phyloP scores from a whole-genome alignment of 1,140 invertebrate genomes.

The Ceratina japonica region DNA sequence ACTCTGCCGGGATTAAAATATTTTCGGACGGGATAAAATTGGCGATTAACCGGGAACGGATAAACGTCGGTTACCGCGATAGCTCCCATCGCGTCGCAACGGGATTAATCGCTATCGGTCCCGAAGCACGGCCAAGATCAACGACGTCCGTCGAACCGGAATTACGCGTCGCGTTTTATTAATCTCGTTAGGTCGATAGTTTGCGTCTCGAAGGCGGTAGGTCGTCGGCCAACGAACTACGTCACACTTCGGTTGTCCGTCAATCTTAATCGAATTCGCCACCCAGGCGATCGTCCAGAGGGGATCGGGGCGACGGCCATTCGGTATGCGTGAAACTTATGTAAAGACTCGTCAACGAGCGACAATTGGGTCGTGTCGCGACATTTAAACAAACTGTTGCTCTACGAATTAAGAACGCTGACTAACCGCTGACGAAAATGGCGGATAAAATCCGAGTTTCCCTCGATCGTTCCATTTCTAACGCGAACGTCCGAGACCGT shows the following conservation, averaged over 20 bases:
- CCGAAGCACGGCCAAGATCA: conserved; percentile 36
- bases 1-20: neutral
- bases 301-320: conserved; percentile 8
- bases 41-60: neutral
- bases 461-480: neutral
- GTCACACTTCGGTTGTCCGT: conserved; percentile 59
- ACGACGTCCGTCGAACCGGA: conserved; percentile 51
- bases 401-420: conserved; percentile 26
- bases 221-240: conserved; percentile 46
- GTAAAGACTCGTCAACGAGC: conserved; percentile 53
- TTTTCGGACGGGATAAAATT: neutral
- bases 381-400: conserved; percentile 45
- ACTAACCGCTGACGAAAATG: neutral
- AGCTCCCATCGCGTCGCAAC: too few species aligned
- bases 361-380: conserved; percentile 45
- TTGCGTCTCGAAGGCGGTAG: conserved; percentile 48
- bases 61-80: neutral
- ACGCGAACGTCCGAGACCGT: too few species aligned
- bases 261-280: conserved; percentile 63
- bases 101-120: neutral
- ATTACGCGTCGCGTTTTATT: conserved; percentile 61
- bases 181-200: conserved; percentile 51
- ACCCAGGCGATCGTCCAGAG: conserved; percentile 49
- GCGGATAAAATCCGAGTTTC: neutral
- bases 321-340: conserved; percentile 33